A percentile compares a stretch with the other conserved stretches of the same genome.
phyloP scores from a whole-genome alignment of 2,797 vertebrate species.

The Phalanger gymnotis region DNA sequence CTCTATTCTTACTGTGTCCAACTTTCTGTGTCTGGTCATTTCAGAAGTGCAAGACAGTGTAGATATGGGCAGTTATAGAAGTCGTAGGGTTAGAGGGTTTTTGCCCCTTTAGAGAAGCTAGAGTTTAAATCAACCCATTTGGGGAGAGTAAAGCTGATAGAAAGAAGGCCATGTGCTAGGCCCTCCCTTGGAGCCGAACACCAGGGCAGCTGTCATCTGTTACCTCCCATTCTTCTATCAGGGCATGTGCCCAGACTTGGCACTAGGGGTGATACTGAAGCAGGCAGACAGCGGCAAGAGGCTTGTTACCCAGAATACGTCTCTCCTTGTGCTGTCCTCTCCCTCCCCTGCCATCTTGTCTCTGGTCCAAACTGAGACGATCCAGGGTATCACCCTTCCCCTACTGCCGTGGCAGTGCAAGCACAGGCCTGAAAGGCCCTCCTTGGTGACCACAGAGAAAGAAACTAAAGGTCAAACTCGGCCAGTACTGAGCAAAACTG shows the following conservation, averaged over 20 bases:
- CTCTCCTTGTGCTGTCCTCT: not conserved
- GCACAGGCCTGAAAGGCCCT: not conserved
- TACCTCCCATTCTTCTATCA: not conserved
- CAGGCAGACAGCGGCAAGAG: not conserved
- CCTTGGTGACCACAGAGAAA: not conserved
- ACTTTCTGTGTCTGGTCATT: not conserved
- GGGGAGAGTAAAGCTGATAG: not conserved
- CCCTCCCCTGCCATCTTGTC: not conserved
- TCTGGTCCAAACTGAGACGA: not conserved
- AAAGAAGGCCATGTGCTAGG: not conserved
- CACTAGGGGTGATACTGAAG: not conserved
- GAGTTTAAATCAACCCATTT: not conserved
- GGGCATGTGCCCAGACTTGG: not conserved
- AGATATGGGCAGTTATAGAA: not conserved
- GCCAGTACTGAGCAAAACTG: not conserved
- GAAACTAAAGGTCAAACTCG: not conserved
- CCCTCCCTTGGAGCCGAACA: not conserved
- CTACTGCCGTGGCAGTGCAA: not conserved
- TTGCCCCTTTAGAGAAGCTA: not conserved
- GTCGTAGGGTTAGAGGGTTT: not conserved
- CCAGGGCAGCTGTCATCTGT: not conserved
- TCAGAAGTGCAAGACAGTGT: not conserved
- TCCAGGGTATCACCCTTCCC: not conserved
- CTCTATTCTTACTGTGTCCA: not conserved
- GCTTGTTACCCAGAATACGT: not conserved